Evolutionary conservation across 1,140 invertebrate genomes (phyloP), one percentile per base, ranked within the genome.

Genomic region (Yoshiicerus persimilis): DNA sequence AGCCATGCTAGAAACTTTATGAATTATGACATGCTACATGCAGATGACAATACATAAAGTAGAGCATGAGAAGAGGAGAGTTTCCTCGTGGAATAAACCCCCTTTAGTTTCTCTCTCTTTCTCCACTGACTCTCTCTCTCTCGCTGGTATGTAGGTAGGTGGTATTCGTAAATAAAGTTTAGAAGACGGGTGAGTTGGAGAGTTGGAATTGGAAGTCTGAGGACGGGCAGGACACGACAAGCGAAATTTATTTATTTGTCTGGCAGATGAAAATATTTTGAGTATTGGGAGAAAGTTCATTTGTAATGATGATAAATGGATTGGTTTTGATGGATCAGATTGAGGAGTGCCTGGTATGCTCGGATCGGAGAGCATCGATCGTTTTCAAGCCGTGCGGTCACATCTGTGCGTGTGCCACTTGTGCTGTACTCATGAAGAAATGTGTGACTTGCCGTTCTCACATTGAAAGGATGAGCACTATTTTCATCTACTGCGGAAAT

Each of bases 331-430:
- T 75, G 84, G n/a, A 32, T 90, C 93, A 97, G 95, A 97, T 99
- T 92, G 97, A 98, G 92, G 98, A 99, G 93, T 99, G 98, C 93
- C 94, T 98, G 62, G 97, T 99, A 6, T 99, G 98, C 92, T 98
- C 97, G 11, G 97, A 98, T 92, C 96, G 97, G 91, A 96, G 97
- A 91, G 97, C 98, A 2, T 95, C 96, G 6, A 96, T 98, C 62
- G 94, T 98, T 90, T 98, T 99, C 93, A 96, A 96, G 90, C 98
- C 98, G 4, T 99, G 98, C 93, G 96, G 96, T 86, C 98, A 99
- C 93, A 97, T 99, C 95, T 87, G 88, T 89, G 86, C 83, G 27
- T 86, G 84, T 77, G 84, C 84, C 16, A 88, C 75, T 84, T 99
- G 98, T 93, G 96, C 97, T 86, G 95, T 95, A 84, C 94, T 99